Evolutionary conservation across 2,888 invertebrate genomes (phyloP).

Genomic region (Drosophila neoperkinsi): DNA sequence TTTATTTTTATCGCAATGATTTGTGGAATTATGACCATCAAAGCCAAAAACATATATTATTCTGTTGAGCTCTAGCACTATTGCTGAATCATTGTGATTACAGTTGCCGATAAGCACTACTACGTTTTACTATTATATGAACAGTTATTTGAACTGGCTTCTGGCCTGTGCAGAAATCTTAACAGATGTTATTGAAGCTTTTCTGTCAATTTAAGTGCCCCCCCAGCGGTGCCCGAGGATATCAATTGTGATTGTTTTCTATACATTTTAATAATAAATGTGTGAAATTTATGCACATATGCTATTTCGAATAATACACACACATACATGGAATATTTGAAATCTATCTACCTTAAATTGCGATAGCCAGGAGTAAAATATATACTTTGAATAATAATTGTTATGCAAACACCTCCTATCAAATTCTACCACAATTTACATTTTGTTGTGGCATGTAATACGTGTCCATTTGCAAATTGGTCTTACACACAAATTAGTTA

Average conservation of each 20-base stretch:
- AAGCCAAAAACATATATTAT: constrained; percentile 20
- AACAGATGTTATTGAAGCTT: constrained; percentile 25
- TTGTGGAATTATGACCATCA: constrained; percentile 25
- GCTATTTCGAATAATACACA: not conserved
- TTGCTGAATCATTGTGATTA: constrained; percentile 45
- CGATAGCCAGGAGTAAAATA: not conserved
- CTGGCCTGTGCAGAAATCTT: not conserved
- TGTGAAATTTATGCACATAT: not conserved
- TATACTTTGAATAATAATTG: not conserved
- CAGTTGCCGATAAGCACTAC: constrained; percentile 27
- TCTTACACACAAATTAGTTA: not conserved
- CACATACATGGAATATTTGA: not conserved
- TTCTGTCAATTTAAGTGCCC: not conserved
- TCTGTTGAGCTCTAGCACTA: constrained; percentile 5
- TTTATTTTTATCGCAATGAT: constrained; percentile 22
- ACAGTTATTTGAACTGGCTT: not conserved
- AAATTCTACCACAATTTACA: not conserved
- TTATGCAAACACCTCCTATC: not conserved
- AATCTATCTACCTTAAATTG: not conserved
- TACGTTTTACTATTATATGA: constrained; percentile 14
- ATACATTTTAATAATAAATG: not conserved
- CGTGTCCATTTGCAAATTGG: not conserved
- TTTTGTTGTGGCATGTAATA: too few species aligned
- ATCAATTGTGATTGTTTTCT: not conserved
- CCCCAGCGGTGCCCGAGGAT: not conserved